A percentile compares a stretch with the other conserved stretches of the same genome.
Conservation (phyloP, 2,797 vertebrate species). For the Dromococcyx pavoninus region DNA sequence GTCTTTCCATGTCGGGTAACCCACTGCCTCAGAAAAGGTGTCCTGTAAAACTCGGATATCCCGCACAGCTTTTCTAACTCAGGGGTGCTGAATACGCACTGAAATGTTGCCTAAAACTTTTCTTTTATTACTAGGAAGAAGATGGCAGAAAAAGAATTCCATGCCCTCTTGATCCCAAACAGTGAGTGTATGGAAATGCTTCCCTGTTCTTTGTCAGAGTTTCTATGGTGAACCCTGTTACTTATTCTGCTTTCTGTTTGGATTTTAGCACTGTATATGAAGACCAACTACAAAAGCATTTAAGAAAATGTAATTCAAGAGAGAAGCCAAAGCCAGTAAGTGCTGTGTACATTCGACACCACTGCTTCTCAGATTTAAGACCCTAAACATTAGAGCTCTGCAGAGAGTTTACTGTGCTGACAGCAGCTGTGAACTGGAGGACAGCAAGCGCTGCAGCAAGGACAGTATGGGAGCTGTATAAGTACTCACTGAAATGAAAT, state of each 20-base stretch:
- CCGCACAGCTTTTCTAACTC: neutral
- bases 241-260: slow-evolving; percentile 18
- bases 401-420: neutral
- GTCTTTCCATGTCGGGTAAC: neutral
- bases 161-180: slow-evolving; percentile 94
- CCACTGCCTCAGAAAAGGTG: neutral
- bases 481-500: neutral
- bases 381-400: neutral
- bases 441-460: neutral
- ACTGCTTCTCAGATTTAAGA: neutral
- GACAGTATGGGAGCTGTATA: neutral
- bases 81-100: neutral
- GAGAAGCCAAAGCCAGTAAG: slow-evolving; percentile 91
- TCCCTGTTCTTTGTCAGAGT: neutral
- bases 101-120: neutral
- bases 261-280: slow-evolving; percentile 88
- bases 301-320: slow-evolving; percentile 95
- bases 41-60: neutral
- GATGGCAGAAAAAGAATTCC: slow-evolving; percentile 82
- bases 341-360: neutral
- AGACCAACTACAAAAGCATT: slow-evolving; percentile 90
- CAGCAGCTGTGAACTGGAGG: neutral
- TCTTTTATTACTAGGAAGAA: slow-evolving; percentile 71
- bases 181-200: slow-evolving; percentile 79
- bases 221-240: neutral